Evolutionary conservation across 2,888 invertebrate species (phyloP).

Genomic region (Cotesia congregata): DNA sequence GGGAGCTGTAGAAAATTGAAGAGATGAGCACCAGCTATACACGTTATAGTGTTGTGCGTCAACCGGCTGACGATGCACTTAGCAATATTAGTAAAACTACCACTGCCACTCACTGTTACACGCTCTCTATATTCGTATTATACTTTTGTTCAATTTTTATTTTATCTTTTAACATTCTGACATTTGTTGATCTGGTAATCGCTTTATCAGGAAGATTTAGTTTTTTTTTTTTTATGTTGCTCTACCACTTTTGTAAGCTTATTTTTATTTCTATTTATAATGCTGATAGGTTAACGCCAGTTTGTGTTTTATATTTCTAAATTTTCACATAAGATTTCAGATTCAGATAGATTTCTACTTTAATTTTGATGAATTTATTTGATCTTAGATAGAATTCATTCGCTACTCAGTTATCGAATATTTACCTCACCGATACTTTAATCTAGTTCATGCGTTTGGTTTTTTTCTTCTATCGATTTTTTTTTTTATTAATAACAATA

Average conservation of each 20-base stretch:
- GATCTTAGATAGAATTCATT: neutral
- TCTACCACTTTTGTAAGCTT: neutral
- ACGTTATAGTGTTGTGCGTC: constrained; percentile 57
- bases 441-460: constrained; percentile 1
- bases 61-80: constrained; percentile 68
- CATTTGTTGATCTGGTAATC: constrained; percentile 40
- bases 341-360: neutral
- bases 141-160: constrained; percentile 33
- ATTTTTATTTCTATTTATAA: neutral
- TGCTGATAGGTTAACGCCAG: neutral
- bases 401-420: neutral
- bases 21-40: constrained; percentile 48
- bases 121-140: constrained; percentile 32
- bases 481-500: constrained; percentile 7
- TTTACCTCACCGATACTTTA: neutral
- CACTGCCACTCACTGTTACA: constrained; percentile 48
- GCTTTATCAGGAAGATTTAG: constrained; percentile 41
- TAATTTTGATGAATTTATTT: neutral
- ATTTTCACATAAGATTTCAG: neutral
- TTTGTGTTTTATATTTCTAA: neutral
- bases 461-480: constrained; percentile 16
- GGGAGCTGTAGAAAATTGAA: constrained; percentile 43
- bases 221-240: neutral
- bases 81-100: constrained; percentile 68
- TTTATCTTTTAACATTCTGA: constrained; percentile 36